Conservation (phyloP, 1,140 invertebrate genomes). For the Conus betulinus region DNA sequence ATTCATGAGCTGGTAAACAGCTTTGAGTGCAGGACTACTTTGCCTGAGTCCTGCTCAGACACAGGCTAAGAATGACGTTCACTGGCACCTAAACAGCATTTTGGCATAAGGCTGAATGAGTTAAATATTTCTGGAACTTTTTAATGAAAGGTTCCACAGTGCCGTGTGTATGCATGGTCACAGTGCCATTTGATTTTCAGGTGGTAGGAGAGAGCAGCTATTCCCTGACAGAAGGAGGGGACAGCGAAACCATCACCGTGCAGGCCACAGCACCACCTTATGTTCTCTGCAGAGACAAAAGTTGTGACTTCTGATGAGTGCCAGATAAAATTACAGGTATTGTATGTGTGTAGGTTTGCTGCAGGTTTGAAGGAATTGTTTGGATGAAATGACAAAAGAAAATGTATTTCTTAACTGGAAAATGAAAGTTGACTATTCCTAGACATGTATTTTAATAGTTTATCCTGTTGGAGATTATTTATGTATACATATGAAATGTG, state of each 20-base stretch:
- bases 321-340: slow-evolving; percentile 42
- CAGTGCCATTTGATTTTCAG: slow-evolving; percentile 37
- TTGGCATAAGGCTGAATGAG: no score
- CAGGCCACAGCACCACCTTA: slow-evolving; percentile 58
- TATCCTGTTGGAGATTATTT: no score
- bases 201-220: slow-evolving; percentile 37
- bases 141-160: background rate
- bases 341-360: background rate
- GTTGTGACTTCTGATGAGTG: slow-evolving; percentile 37
- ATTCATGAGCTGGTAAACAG: no score
- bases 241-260: slow-evolving; percentile 40
- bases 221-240: slow-evolving; percentile 46
- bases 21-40: no score
- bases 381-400: background rate
- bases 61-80: no score
- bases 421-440: background rate
- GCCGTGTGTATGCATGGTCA: no score
- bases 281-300: slow-evolving; percentile 51
- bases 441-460: no score
- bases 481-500: no score
- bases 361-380: no score
- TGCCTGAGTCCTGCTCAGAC: no score
- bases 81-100: no score
- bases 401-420: background rate
- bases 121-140: no score